phyloP scores from a whole-genome alignment of 37 sponge, comb jelly and placozoan genomes.

The Cliona cf. orientalis region DNA sequence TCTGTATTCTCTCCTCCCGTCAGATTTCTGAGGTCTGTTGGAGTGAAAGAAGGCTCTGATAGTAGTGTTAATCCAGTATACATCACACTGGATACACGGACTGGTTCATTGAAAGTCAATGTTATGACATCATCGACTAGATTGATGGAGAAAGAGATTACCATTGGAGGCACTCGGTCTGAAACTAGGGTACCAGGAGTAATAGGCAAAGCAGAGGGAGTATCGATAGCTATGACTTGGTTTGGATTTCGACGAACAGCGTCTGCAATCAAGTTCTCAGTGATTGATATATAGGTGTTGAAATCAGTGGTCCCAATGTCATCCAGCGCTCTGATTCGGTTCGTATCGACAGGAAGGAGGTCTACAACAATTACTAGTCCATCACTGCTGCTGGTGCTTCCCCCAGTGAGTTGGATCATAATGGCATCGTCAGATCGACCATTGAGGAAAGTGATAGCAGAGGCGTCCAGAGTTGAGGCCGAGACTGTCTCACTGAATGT shows the following conservation, averaged over 20 bases:
- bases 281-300: slow-evolving; percentile 80
- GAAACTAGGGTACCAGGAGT: slow-evolving; percentile 25
- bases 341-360: slow-evolving; percentile 66
- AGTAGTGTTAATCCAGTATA: slow-evolving; percentile 56
- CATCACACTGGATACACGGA: slow-evolving; percentile 64
- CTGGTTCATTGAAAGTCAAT: slow-evolving; percentile 83
- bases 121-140: slow-evolving; percentile 56
- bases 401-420: slow-evolving; percentile 60
- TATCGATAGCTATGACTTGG: slow-evolving; percentile 32
- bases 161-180: slow-evolving; percentile 61
- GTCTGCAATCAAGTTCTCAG: slow-evolving; percentile 61
- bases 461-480: slow-evolving; percentile 61
- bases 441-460: slow-evolving; percentile 60
- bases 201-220: slow-evolving; percentile 37
- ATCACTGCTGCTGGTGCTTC: slow-evolving; percentile 57
- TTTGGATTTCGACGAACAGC: slow-evolving; percentile 66
- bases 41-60: slow-evolving; percentile 27
- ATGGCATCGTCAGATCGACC: slow-evolving; percentile 32
- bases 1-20: slow-evolving; percentile 59
- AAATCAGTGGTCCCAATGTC: slow-evolving; percentile 54
- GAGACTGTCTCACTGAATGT: slow-evolving; percentile 83
- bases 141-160: slow-evolving; percentile 70
- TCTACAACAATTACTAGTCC: slow-evolving; percentile 57
- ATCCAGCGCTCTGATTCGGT: slow-evolving; percentile 61
- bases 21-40: slow-evolving; percentile 55